phyloP scores from a whole-genome alignment of 1,140 invertebrate genomes.

The Probaryconus sp. region DNA sequence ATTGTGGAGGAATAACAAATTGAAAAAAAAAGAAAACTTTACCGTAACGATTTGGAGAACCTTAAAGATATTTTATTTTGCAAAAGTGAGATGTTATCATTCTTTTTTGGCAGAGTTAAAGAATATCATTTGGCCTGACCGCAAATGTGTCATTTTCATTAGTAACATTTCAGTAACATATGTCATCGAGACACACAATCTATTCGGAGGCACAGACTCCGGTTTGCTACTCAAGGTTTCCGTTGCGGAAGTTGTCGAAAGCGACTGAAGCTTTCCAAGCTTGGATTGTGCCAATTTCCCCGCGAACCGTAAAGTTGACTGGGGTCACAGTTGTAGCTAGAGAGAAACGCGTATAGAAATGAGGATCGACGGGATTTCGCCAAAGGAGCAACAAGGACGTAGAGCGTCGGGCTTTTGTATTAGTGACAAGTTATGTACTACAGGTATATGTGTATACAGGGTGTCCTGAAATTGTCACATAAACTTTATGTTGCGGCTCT shows the following conservation, averaged over 20 bases:
- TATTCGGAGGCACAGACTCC: slow-evolving; percentile 35
- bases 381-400: slow-evolving; percentile 26
- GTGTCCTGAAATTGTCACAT: slow-evolving; percentile 6
- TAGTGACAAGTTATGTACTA: slow-evolving; percentile 39
- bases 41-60: no score
- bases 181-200: slow-evolving; percentile 30
- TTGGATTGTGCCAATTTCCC: slow-evolving; percentile 57
- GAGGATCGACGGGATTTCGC: slow-evolving; percentile 21
- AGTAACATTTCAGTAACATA: slow-evolving; percentile 47
- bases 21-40: no score
- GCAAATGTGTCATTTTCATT: slow-evolving; percentile 52
- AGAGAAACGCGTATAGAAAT: slow-evolving; percentile 27
- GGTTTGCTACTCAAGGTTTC: slow-evolving; percentile 56
- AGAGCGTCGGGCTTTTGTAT: slow-evolving; percentile 12
- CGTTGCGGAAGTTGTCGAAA: slow-evolving; percentile 58
- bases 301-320: slow-evolving; percentile 46
- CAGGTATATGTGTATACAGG: slow-evolving; percentile 18
- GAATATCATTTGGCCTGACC: slow-evolving; percentile 1
- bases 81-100: no score
- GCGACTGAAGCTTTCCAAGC: slow-evolving; percentile 54
- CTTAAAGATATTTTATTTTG: no score
- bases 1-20: no score
- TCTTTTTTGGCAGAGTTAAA: no score
- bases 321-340: slow-evolving; percentile 43
- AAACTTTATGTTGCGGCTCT: background rate